A percentile compares a stretch with the other conserved stretches of the same genome.
Conservation (phyloP, 2,888 invertebrate genomes). For the Parnassius orleans region DNA sequence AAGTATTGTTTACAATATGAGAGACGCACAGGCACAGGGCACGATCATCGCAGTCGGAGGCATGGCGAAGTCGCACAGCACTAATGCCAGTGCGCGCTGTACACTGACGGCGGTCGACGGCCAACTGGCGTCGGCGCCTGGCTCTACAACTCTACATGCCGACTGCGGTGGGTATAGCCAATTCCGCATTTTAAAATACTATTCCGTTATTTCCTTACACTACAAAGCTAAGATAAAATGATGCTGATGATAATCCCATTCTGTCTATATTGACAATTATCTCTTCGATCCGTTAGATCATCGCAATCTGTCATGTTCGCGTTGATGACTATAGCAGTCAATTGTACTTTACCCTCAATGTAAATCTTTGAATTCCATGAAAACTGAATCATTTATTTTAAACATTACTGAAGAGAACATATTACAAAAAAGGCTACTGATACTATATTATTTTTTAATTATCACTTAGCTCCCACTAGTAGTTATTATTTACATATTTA, state of each 20-base stretch:
- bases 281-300: constrained; percentile 32
- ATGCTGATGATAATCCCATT: constrained; percentile 43
- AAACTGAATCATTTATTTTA: constrained; percentile 8
- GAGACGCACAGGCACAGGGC: constrained; percentile 77
- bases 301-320: constrained; percentile 23
- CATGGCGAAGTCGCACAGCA: constrained; percentile 63
- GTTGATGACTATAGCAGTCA: constrained; percentile 20
- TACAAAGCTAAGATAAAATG: constrained; percentile 46
- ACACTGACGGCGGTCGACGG: constrained; percentile 71
- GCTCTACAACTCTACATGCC: constrained; percentile 40
- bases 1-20: constrained; percentile 41
- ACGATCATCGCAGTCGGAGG: constrained; percentile 78
- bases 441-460: no score
- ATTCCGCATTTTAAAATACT: constrained; percentile 77
- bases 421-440: no score
- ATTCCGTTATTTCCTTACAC: constrained; percentile 69
- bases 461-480: no score
- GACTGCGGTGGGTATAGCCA: constrained; percentile 63
- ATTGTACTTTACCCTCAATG: neutral
- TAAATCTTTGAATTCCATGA: constrained; percentile 3
- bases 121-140: constrained; percentile 62
- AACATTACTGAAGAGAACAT: neutral
- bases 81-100: constrained; percentile 60
- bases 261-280: constrained; percentile 33
- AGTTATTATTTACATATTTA: no score